Evolutionary conservation across 2,113 vertebrate species (phyloP).

Genomic region (Isurus oxyrinchus): DNA sequence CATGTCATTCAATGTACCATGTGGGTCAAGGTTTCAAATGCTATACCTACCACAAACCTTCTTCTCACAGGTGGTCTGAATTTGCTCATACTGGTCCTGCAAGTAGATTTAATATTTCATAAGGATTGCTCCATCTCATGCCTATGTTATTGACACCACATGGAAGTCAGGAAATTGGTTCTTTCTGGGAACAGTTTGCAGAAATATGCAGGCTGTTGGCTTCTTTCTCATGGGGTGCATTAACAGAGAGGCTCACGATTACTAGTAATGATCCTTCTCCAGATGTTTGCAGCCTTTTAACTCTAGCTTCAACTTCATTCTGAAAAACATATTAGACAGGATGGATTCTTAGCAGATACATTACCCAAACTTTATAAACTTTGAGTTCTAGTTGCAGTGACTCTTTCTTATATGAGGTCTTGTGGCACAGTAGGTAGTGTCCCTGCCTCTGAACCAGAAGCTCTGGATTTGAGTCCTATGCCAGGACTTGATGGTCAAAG

Average conservation of each 20-base stretch:
- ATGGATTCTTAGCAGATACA: conserved; percentile 61
- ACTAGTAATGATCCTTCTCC: conserved; percentile 79
- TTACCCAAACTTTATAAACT: conserved; percentile 50
- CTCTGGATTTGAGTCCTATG: not conserved
- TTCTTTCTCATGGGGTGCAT: conserved; percentile 72
- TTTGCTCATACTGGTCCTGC: conserved; percentile 65
- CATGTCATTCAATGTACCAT: conserved; percentile 46
- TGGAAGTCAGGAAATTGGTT: conserved; percentile 87
- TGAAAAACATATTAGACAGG: conserved; percentile 62
- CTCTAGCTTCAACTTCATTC: conserved; percentile 61
- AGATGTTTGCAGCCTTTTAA: conserved; percentile 77
- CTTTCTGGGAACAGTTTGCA: conserved; percentile 87
- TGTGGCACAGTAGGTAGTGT: not conserved
- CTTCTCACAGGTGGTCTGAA: conserved; percentile 87
- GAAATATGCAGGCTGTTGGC: conserved; percentile 82
- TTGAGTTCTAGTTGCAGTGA: conserved; percentile 45
- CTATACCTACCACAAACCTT: conserved; percentile 57
- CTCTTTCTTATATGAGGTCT: not conserved
- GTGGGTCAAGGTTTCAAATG: conserved; percentile 56
- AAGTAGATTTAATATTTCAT: conserved; percentile 96
- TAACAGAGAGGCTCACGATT: conserved; percentile 79
- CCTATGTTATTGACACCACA: conserved; percentile 96
- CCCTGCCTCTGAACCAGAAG: not conserved
- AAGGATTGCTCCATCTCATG: conserved; percentile 76
- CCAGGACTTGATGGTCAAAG: not conserved